Evolutionary conservation across 2,888 invertebrate species (phyloP), one percentile per base, ranked within the genome.

Genomic region (Cinara cedri): DNA sequence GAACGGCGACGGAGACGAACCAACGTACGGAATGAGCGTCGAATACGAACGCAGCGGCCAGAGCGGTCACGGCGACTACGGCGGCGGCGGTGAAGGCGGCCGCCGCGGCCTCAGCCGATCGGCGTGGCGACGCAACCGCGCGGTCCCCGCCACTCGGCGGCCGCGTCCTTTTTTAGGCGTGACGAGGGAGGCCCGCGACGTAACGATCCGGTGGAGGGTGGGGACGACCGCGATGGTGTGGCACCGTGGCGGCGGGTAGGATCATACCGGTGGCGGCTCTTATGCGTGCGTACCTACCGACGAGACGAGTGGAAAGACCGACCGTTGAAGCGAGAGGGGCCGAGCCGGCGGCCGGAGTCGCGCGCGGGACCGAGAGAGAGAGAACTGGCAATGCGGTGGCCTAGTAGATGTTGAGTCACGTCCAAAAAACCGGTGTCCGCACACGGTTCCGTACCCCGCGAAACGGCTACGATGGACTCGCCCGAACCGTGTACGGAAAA

Each of bases 361-460:
- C 16, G n/a, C 26, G 24, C 44, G 16, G 13, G 49, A 16, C 16
- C 26, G 74, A 74, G 74, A 42, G 42, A 42, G 74, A 42, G 34
- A 74, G 51, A 66, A 55, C 75, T 3, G 34, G 34, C 44, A 26
- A 49, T 46, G 49, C 49, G 68, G 68, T 68, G 76, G 76, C 76
- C 76, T 78, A 78, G 57, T 68, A 78, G 68, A 78, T 49, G 68
- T 78, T 78, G 76, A 68, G 76, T 68, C 76, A 66, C 76, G 76
- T 68, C 76, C 68, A 76, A 68, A 76, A 72, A 76, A 76, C 57
- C 46, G 76, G 76, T 66, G 68, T 66, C 68, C 76, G 76, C 46
- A 21, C 46, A 57, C 26, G 68, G 68, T 76, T 46, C 76, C 66
- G 26, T 76, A 76, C 76, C 76, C 55, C 76, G 57, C 1, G 46